Evolutionary conservation across 2,888 invertebrate species (phyloP), one percentile per base, ranked within the genome.

Genomic region (Parochlus steinenii): DNA sequence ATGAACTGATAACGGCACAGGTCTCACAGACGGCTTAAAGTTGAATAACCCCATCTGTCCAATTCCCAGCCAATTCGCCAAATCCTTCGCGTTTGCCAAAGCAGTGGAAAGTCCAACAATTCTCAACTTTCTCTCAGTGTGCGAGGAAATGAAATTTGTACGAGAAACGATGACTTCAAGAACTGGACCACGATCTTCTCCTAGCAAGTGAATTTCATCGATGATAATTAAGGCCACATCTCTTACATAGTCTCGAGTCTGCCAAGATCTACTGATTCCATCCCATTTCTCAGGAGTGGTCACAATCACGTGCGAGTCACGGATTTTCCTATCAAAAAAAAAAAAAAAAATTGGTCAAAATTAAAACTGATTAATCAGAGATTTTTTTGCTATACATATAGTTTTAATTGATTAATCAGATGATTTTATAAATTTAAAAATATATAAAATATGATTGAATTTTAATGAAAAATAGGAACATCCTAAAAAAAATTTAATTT

Each of bases 251-350:
- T 77, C 79, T 45, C 98, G 70, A 0, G 89, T 93, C 53, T 95
- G 92, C 97, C 97, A 99, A 41, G 89, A 90, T 40, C 97, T 71
- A 59, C 92, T 93, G 49, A 99, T 87, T 35, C 97, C 97, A 58
- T 99, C 98, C 98, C 98, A 99, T 56, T 99, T 99, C 61, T 99
- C 98, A 0, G 98, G 98, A 0, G 98, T 99, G 0, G 98, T 98
- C 1, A 99, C 90, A 45, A 99, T 97, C 2, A 99, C 76, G 53
- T 86, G 79, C 0, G 93, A 79, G 33, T 61, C 70, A 1, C 75
- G 69, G 39, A 99, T 87, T 0, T 87, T 78, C 39, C n/a, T n/a
- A n/a, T n/a, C n/a, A n/a, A n/a, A 74, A 64, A 37, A 81, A n/a
- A n/a, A n/a, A n/a, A n/a, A n/a, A n/a, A n/a, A n/a, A n/a, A n/a